Evolutionary conservation across 1,140 invertebrate genomes (phyloP), one percentile per base, ranked within the genome.

Genomic region (Trichoplusia ni): DNA sequence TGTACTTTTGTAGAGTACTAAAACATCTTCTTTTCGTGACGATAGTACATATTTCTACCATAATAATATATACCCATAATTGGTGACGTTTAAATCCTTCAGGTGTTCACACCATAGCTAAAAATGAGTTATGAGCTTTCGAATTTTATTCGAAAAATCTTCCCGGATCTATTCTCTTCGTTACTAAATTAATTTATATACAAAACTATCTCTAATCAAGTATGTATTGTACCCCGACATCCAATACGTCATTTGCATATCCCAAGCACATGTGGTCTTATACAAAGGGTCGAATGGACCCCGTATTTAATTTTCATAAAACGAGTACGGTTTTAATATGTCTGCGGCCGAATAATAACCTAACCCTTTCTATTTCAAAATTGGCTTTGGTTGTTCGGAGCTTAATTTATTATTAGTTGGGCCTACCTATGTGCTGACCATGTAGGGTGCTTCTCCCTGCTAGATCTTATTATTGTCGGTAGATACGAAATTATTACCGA

Each of bases 241-340:
- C 77, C 82, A 75, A 89, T 90, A 87, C 82, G 69, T 79, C 77
- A 89, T 90, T 90, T 90, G 82, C 87, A 90, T 90, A 90, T 80
- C 74, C 83, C 74, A 66, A 76, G 79, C 86, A 90, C 87, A 88
- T 90, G 85, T 87, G 83, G 77, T 77, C 81, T 80, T 84, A 86
- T 80, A 86, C 84, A 86, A 86, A 85, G 84, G 81, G 81, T 76
- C 74, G 75, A 80, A 87, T 77, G 71, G 75, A 65, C 76, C 75
- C 81, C 75, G 77, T 85, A 89, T 90, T 90, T 89, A 90, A 90
- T 90, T 90, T 90, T 89, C 84, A 89, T 88, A 85, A 84, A 89
- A 88, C 78, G 79, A 82, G 67, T 79, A 78, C 80, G 71, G 74
- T 77, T 82, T 89, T 86, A 89, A 90, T 90, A 83, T 56, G 81